These are phyloP conservation scores for Amiota minor DNA, from an alignment of 2,888 invertebrate species.

Conservation along the genomic window DNA sequence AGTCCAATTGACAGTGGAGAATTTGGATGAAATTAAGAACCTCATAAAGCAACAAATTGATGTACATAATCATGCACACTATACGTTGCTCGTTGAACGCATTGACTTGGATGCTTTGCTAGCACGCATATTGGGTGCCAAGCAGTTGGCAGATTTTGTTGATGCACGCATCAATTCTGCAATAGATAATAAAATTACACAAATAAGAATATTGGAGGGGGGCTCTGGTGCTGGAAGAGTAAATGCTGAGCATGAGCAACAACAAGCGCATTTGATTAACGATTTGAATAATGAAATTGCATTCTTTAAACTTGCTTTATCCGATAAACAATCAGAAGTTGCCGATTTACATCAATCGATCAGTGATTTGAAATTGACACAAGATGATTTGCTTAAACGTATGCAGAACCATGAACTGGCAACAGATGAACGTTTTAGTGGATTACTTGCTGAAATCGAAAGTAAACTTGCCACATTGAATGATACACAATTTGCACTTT, in stretches of 20 bases:
- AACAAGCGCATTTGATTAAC: slow-evolving; percentile 75
- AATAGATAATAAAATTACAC: slow-evolving; percentile 60
- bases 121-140: slow-evolving; percentile 67
- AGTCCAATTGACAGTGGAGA: slow-evolving; percentile 64
- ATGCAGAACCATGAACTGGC: slow-evolving; percentile 63
- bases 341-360: slow-evolving; percentile 67
- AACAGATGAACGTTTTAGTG: slow-evolving; percentile 62
- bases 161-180: slow-evolving; percentile 60
- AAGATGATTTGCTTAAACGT: slow-evolving; percentile 63
- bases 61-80: slow-evolving; percentile 58
- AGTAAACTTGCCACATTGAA: slow-evolving; percentile 61
- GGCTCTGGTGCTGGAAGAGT: slow-evolving; percentile 45
- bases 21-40: slow-evolving; percentile 70
- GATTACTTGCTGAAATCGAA: slow-evolving; percentile 67
- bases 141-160: slow-evolving; percentile 61
- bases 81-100: slow-evolving; percentile 60
- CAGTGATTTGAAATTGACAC: slow-evolving; percentile 58
- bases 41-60: slow-evolving; percentile 62
- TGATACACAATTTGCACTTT: slow-evolving; percentile 75
- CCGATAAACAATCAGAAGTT: slow-evolving; percentile 74
- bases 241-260: slow-evolving; percentile 55
- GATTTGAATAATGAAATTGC: slow-evolving; percentile 76
- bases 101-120: slow-evolving; percentile 71
- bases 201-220: slow-evolving; percentile 18
- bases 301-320: slow-evolving; percentile 76